phyloP scores from a whole-genome alignment of 92 coral and sea anemone genomes.

The Scolanthus callimorphus region DNA sequence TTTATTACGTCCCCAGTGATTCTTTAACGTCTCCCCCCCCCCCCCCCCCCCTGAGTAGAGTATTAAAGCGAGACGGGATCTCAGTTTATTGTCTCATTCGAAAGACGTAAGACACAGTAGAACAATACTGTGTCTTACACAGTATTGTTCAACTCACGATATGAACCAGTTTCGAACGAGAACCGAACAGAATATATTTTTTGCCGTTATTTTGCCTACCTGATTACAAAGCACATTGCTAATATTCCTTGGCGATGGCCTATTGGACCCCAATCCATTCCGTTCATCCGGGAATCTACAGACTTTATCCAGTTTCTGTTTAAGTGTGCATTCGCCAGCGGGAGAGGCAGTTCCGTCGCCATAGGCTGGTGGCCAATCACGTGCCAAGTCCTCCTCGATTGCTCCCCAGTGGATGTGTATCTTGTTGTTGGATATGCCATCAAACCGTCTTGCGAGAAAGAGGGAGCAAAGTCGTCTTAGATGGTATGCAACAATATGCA shows the following conservation, averaged over 20 bases:
- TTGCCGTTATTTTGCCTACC: conserved; percentile 39
- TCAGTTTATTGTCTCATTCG: no score
- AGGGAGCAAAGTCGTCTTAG: not conserved
- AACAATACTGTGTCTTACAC: no score
- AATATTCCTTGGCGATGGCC: conserved; percentile 79
- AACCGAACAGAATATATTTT: no score
- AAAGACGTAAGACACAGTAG: not conserved
- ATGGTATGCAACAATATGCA: not conserved
- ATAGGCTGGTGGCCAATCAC: conserved; percentile 71
- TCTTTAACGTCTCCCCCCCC: no score
- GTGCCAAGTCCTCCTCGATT: conserved; percentile 59
- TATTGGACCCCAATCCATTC: conserved; percentile 77
- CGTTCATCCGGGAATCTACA: conserved; percentile 59
- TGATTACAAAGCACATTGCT: conserved; percentile 86
- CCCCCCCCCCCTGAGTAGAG: no score
- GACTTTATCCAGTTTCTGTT: conserved; percentile 31
- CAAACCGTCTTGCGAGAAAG: conserved; percentile 60
- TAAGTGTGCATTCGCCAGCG: conserved; percentile 63
- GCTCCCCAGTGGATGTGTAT: conserved; percentile 82
- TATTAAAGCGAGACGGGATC: no score
- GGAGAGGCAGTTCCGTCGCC: conserved; percentile 79
- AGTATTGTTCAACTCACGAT: no score
- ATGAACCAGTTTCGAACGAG: no score
- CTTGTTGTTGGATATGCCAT: conserved; percentile 82
- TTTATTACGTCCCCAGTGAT: no score